Base-by-base conservation (phyloP, 2,113 vertebrate species). In the Dascyllus trimaculatus region DNA sequence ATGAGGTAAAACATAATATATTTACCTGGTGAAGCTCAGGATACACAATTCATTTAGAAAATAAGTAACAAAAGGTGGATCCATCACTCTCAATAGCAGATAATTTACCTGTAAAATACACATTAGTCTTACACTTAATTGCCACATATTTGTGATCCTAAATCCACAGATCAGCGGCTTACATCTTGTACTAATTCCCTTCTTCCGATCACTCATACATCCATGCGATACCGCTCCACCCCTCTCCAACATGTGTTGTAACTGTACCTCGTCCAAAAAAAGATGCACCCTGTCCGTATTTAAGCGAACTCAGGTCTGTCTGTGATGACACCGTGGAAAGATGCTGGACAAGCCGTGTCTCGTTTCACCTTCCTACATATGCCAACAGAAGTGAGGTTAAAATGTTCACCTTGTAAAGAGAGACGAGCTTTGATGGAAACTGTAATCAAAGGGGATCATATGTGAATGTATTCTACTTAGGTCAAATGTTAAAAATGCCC, bases 251-350 rank as follows among this genome's bases (percentile, higher is more conserved):
- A n/a, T 43, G 4, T 43, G 53, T 35, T 22, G 1, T 40, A 54
- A 40, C 38, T 32, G 26, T 69, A 66, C 18, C 48, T 14, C 22
- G 18, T 75, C 61, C 40, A 38, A 62, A 73, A 67, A 81, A 71
- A 63, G 25, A 58, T 11, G 2, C 45, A 58, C 29, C 63, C 40
- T 71, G 43, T 72, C 43, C 63, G 65, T 59, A 56, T 79, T 83
- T 54, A 53, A 68, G 71, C 78, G 49, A 71, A 86, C 80, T 70
- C 64, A 75, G 60, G 53, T 64, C 32, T 52, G 71, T 60, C 60
- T 75, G 76, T 74, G 74, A 81, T 81, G 87, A 85, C 83, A 75
- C 59, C 52, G 74, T 71, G 67, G 32, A 89, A 88, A 81, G 60
- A 71, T 73, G 52, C 35, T 54, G 9, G 35, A 85, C 46, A 29